Base-by-base conservation (phyloP, 2,797 vertebrate genomes). In the Bucorvus abyssinicus region DNA sequence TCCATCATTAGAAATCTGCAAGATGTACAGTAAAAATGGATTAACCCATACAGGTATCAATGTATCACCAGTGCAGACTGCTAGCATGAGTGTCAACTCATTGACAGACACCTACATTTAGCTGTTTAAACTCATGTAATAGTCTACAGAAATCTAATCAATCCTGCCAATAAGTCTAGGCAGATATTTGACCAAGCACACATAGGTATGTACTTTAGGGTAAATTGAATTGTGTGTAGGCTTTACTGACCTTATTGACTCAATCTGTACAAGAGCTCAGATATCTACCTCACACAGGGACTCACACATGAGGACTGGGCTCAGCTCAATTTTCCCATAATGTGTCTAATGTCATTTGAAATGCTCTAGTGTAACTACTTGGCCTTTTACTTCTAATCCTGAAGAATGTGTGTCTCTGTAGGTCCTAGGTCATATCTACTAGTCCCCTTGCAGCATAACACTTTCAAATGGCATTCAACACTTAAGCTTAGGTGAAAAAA, bases 1-100 rank as follows among this genome's bases (percentile, higher is more conserved):
- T 76, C 99, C 99, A 70, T 99, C 98, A 73, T 99, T 99, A 91
- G 99, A 99, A 79, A 99, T 98, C 99, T 99, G 97, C 63, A 94
- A 96, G 15, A 93, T 44, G 22, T 34, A 96, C 23, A 91, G 84
- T 29, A 82, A 60, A 55, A 73, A 74, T 63, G 27, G 76, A 82
- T 80, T 83, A 74, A 89, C 17, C 42, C 64, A 50, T 29, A 77
- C 8, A 69, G 17, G 9, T 57, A 81, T 53, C 7, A 36, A 44
- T 2, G 4, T 29, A 76, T 42, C 27, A 70, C 10, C 23, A 3
- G 1, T 1, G 1, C 15, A 10, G 23, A 69, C 44, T 42, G n/a
- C 52, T n/a, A 80, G 27, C 32, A 11, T 20, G 42, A 79, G 19
- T 44, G 73, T 87, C 45, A 30, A 38, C 29, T 90, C 47, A 47